A percentile compares a stretch with the other conserved stretches of the same genome.
Evolutionary conservation across 2,113 vertebrate genomes (phyloP).

Genomic region (Cygnus atratus): DNA sequence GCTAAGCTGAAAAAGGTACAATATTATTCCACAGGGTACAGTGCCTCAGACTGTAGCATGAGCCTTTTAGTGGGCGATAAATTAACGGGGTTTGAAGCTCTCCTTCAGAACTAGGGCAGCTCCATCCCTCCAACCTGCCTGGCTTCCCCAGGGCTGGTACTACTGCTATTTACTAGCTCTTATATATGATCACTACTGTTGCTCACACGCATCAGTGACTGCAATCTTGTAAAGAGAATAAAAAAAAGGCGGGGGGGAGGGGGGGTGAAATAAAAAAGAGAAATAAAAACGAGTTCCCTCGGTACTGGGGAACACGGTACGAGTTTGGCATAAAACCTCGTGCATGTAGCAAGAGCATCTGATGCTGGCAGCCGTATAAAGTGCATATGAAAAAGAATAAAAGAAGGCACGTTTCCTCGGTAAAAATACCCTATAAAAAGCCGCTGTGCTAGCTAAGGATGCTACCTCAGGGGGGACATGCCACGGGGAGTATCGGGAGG

Average conservation of each 20-base stretch:
- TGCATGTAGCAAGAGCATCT: accelerated
- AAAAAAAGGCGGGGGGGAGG: background rate
- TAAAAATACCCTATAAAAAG: background rate
- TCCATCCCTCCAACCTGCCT: background rate
- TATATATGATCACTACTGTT: accelerated
- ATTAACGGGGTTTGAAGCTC: background rate
- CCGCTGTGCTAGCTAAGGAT: accelerated
- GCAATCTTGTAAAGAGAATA: background rate
- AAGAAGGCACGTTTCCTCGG: background rate
- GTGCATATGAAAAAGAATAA: background rate
- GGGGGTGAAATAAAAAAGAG: background rate
- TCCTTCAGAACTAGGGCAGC: background rate
- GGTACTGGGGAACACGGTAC: accelerated
- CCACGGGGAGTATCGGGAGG: accelerated
- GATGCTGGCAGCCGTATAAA: background rate
- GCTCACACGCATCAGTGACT: background rate
- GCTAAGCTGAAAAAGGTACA: background rate
- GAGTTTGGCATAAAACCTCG: background rate
- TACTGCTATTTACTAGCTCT: background rate
- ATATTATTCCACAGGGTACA: background rate
- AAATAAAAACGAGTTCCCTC: background rate
- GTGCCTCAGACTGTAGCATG: background rate
- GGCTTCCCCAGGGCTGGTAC: background rate
- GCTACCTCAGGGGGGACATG: accelerated
- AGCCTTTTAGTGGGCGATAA: background rate